Evolutionary conservation across 2,113 vertebrate genomes (phyloP).

Genomic region (Prunella himalayana): DNA sequence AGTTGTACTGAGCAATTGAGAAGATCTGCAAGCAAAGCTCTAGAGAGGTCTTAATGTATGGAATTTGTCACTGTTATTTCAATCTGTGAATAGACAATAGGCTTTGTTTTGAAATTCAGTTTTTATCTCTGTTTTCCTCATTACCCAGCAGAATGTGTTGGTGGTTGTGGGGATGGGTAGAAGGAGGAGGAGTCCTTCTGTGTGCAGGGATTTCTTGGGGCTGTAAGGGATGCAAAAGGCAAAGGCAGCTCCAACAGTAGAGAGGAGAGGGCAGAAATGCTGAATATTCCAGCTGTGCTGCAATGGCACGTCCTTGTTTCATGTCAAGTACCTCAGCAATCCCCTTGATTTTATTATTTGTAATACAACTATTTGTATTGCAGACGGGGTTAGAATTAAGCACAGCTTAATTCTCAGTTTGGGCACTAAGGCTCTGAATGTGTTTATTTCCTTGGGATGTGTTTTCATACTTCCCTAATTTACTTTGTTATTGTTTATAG

Average conservation of each 20-base stretch:
- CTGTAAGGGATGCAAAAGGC: background rate
- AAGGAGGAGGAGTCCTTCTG: background rate
- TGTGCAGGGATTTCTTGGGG: background rate
- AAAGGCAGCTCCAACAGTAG: background rate
- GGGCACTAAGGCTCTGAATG: fast-evolving
- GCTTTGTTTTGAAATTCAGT: background rate
- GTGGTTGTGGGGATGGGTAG: background rate
- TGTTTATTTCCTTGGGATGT: background rate
- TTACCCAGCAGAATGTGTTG: background rate
- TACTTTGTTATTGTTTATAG: background rate
- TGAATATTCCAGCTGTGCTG: background rate
- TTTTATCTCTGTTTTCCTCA: background rate
- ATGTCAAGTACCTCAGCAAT: background rate
- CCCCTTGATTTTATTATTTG: background rate
- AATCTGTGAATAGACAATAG: background rate
- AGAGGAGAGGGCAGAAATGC: background rate
- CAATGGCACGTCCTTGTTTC: background rate
- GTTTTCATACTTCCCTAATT: background rate
- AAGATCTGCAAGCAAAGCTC: background rate
- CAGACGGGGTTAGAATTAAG: background rate
- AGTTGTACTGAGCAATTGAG: background rate
- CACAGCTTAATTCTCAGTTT: background rate
- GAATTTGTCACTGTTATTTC: background rate
- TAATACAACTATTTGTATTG: background rate
- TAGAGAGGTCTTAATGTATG: background rate